Evolutionary conservation across 2,888 invertebrate genomes (phyloP).

Genomic region (Lepidochitona cinerea): DNA sequence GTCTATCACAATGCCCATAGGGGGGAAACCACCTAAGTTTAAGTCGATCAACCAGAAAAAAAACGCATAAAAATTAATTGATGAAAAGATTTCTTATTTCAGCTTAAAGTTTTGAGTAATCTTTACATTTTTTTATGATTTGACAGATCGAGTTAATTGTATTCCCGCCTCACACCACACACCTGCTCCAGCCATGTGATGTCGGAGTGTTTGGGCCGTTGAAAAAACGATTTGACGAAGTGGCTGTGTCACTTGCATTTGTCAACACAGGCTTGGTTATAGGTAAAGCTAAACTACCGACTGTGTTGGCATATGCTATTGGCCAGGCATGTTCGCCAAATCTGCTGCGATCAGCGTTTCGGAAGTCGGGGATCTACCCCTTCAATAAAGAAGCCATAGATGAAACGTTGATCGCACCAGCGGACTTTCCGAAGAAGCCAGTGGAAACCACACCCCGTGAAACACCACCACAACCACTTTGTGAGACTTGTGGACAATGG

Average conservation of each 20-base stretch:
- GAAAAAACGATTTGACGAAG: not conserved
- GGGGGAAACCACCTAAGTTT: too few species aligned
- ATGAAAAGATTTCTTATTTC: too few species aligned
- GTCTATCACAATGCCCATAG: too few species aligned
- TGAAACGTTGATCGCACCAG: not conserved
- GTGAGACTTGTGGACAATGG: not conserved
- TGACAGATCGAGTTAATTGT: too few species aligned
- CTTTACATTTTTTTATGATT: too few species aligned
- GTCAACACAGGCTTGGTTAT: not conserved
- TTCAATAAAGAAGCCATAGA: not conserved
- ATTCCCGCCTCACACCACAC: too few species aligned
- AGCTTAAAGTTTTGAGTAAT: too few species aligned
- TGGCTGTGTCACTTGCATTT: not conserved
- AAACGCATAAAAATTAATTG: too few species aligned
- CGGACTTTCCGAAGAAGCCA: not conserved
- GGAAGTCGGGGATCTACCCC: not conserved
- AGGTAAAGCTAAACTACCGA: not conserved
- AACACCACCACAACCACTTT: not conserved
- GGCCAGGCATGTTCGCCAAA: not conserved
- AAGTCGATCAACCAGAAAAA: too few species aligned
- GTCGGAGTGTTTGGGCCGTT: not conserved
- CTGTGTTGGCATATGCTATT: not conserved
- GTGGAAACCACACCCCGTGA: not conserved
- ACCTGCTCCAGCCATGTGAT: not conserved
- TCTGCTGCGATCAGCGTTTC: not conserved